Percentiles rank a stretch among this genome's conserved stretches.
phyloP scores from a whole-genome alignment of 2,113 vertebrate genomes.

The Condylura cristata region DNA sequence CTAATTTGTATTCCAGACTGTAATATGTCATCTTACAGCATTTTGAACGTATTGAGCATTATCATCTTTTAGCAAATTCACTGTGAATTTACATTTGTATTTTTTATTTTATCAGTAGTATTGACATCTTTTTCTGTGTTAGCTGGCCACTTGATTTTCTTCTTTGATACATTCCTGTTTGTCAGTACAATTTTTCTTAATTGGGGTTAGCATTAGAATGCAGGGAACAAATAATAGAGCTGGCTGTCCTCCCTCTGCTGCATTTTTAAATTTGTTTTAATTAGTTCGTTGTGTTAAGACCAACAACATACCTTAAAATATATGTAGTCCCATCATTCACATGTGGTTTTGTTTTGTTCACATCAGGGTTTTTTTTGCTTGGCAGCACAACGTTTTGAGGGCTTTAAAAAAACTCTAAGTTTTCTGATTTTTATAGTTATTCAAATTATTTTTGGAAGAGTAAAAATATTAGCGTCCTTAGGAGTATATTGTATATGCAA shows the following conservation, averaged over 20 bases:
- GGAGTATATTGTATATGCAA: background rate
- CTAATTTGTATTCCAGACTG: background rate
- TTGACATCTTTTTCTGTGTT: conserved; percentile 11
- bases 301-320: background rate
- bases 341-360: background rate
- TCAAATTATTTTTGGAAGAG: background rate
- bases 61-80: conserved; percentile 29
- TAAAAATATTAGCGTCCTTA: conserved; percentile 1
- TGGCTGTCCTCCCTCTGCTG: background rate
- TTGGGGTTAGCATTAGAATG: background rate
- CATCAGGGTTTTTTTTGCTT: conserved; percentile 6
- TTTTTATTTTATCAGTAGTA: background rate
- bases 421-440: conserved; percentile 51
- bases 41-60: background rate
- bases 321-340: background rate
- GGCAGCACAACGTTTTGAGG: background rate
- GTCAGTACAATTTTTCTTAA: background rate
- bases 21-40: background rate
- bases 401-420: background rate
- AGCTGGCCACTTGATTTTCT: background rate
- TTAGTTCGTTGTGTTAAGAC: background rate
- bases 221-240: background rate
- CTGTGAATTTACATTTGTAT: background rate
- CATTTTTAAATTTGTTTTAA: conserved; percentile 23
- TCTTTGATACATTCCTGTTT: background rate